phyloP scores from a whole-genome alignment of 35 echinoderm and acorn worm genomes.

The Diadema setosum region DNA sequence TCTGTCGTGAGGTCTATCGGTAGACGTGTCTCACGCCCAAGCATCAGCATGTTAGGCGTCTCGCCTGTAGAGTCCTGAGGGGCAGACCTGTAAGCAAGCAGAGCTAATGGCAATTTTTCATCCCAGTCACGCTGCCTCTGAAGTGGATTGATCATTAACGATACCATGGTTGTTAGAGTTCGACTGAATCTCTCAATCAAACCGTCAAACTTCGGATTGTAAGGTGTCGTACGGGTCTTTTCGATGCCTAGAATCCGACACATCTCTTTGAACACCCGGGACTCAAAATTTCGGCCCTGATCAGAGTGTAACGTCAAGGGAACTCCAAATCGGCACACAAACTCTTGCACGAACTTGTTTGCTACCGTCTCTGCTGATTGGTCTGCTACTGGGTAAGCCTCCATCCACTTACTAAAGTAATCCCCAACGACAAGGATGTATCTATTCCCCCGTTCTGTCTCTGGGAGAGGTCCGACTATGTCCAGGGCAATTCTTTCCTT shows the following conservation, averaged over 20 bases:
- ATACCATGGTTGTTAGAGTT: slow-evolving; percentile 10
- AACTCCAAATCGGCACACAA: slow-evolving; percentile 54
- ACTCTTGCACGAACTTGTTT: slow-evolving; percentile 34
- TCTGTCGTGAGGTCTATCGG: no score
- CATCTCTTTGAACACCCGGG: slow-evolving; percentile 4
- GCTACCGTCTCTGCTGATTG: no score
- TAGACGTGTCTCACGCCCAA: no score
- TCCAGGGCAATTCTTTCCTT: slow-evolving; percentile 42
- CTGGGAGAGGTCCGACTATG: slow-evolving; percentile 21
- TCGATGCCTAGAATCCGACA: slow-evolving; percentile 8
- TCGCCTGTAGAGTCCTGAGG: no score
- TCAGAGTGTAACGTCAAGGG: slow-evolving; percentile 28
- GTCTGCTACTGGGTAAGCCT: slow-evolving; percentile 30
- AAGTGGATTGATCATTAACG: no score
- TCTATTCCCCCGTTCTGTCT: slow-evolving; percentile 10
- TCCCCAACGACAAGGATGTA: slow-evolving; percentile 27
- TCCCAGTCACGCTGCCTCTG: no score
- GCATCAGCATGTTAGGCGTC: no score
- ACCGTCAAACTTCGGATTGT: slow-evolving; percentile 52
- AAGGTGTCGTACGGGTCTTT: slow-evolving; percentile 35
- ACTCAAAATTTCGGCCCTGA: slow-evolving; percentile 70
- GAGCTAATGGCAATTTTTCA: no score
- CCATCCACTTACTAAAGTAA: slow-evolving; percentile 46
- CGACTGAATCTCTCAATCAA: slow-evolving; percentile 45
- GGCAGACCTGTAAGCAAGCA: no score